Conservation (phyloP, 2,113 vertebrate species). For the Heterocephalus glaber region DNA sequence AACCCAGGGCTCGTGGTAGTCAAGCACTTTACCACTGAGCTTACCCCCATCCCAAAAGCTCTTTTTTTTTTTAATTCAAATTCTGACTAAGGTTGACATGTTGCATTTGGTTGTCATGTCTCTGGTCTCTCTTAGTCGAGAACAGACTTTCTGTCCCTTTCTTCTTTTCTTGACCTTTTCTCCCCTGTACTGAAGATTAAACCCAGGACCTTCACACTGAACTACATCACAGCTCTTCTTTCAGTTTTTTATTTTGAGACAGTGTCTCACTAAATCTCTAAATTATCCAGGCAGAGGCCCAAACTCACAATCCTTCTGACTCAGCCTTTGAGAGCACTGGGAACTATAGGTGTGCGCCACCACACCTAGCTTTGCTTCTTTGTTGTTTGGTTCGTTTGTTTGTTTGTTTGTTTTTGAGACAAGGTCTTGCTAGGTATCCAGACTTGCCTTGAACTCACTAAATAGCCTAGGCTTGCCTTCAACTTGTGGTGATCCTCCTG, state of each 20-base stretch:
- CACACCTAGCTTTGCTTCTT: not conserved
- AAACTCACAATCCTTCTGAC: not conserved
- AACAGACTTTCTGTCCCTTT: not conserved
- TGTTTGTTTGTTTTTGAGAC: not conserved
- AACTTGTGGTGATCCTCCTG: not conserved
- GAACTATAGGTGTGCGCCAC: not conserved
- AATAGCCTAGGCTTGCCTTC: not conserved
- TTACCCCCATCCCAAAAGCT: not conserved
- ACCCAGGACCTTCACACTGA: not conserved
- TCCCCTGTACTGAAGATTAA: not conserved
- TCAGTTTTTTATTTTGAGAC: not conserved
- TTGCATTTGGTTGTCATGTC: not conserved
- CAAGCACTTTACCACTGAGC: not conserved
- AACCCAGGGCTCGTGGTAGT: not conserved
- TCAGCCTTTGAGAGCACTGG: not conserved
- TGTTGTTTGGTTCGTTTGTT: not conserved
- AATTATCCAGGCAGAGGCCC: not conserved
- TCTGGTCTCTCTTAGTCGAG: not conserved
- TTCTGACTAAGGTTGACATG: not conserved
- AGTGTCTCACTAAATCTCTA: not conserved
- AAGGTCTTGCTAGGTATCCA: not conserved
- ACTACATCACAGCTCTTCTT: not conserved
- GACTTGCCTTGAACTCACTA: not conserved
- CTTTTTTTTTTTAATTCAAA: not conserved
- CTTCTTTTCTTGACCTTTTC: not conserved